These are phyloP conservation scores for Pycnomerus fuliginosus DNA, from an alignment of 2,888 invertebrate species.

Conservation along the genomic window DNA sequence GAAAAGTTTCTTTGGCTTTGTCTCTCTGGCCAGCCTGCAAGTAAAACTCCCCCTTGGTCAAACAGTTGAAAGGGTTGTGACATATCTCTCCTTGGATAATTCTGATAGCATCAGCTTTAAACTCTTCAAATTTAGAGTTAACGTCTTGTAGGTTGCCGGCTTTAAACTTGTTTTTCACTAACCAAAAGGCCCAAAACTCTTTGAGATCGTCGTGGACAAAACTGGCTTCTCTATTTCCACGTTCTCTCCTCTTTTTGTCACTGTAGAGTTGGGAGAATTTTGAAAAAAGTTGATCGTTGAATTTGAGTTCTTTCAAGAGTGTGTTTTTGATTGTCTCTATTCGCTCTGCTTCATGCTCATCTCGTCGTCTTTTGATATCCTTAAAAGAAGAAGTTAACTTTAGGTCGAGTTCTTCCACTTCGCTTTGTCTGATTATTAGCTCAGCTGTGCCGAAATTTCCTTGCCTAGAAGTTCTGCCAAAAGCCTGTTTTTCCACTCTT, in stretches of 20 bases:
- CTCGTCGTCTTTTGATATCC: slow-evolving; percentile 1
- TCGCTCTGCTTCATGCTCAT: slow-evolving; percentile 2
- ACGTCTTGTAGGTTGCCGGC: background rate
- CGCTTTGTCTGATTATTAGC: slow-evolving; percentile 29
- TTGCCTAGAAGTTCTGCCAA: slow-evolving; percentile 46
- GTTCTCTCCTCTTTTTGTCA: background rate
- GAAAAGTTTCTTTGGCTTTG: background rate
- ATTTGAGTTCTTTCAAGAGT: no score
- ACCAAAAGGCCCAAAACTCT: slow-evolving; percentile 21
- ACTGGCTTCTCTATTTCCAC: background rate
- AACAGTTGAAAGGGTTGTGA: slow-evolving; percentile 6
- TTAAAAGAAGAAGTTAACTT: background rate
- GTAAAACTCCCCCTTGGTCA: slow-evolving; percentile 2
- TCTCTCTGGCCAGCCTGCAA: slow-evolving; percentile 1
- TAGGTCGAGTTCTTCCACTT: slow-evolving; percentile 4
- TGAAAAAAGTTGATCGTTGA: no score
- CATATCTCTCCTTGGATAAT: slow-evolving; percentile 2
- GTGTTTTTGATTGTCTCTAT: slow-evolving; percentile 3
- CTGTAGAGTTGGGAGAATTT: slow-evolving; percentile 1
- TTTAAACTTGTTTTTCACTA: slow-evolving; percentile 6
- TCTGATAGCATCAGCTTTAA: background rate
- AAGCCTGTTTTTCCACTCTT: slow-evolving; percentile 48
- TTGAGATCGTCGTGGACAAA: slow-evolving; percentile 14
- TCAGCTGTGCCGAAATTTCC: slow-evolving; percentile 45
- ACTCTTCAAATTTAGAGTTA: background rate